phyloP scores from a whole-genome alignment of 2,888 invertebrate genomes.

The Yponomeuta plumbellus region DNA sequence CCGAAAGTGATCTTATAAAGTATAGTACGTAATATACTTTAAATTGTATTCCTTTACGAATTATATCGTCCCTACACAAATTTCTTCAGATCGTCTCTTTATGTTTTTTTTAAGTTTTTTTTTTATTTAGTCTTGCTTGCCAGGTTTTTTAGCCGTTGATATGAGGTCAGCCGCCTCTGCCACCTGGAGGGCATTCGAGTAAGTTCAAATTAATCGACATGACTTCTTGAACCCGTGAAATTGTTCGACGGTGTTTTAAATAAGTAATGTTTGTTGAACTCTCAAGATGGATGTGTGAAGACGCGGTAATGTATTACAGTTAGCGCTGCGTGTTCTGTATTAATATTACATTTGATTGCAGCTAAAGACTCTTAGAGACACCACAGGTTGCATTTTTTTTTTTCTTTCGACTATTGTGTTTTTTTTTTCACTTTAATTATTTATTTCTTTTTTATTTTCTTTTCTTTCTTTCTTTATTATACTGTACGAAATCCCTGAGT shows the following conservation, averaged over 20 bases:
- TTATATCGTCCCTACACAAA: too few relatives aligned
- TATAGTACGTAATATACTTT: too few relatives aligned
- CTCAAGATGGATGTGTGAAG: background rate
- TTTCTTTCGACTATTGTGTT: too few relatives aligned
- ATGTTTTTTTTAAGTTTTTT: background rate
- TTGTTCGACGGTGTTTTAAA: background rate
- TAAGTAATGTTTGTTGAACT: background rate
- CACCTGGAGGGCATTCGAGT: slow-evolving; percentile 56
- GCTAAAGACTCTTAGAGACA: background rate
- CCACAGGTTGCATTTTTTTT: too few relatives aligned
- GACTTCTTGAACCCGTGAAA: slow-evolving; percentile 2
- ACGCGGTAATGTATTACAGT: background rate
- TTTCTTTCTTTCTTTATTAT: too few relatives aligned
- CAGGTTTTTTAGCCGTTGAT: slow-evolving; percentile 35
- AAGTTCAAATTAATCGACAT: background rate
- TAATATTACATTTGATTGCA: background rate
- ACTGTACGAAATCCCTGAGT: too few relatives aligned
- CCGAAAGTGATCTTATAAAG: too few relatives aligned
- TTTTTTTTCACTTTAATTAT: too few relatives aligned
- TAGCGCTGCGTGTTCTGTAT: background rate
- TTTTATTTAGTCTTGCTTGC: background rate
- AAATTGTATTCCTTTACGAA: too few relatives aligned
- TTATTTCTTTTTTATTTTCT: too few relatives aligned
- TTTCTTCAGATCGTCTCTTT: too few relatives aligned
- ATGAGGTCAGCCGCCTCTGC: slow-evolving; percentile 72